Base-by-base conservation (phyloP, 2,113 vertebrate genomes). In the Trachemys scripta region DNA sequence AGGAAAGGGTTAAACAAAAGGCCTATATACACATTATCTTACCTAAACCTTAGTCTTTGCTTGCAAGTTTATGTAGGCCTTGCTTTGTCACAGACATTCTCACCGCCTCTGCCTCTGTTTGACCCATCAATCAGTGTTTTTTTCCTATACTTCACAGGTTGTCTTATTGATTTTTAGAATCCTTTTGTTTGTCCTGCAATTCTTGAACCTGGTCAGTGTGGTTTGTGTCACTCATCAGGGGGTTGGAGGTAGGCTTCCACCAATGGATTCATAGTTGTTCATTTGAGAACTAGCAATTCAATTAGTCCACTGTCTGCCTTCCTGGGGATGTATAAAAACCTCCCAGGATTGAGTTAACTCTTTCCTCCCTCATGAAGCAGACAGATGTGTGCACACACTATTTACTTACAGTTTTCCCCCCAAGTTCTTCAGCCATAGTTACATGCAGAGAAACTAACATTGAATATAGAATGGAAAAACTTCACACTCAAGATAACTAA, bases 401-500 rank as follows among this genome's bases (percentile, higher is more conserved):
- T 42, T 22, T 75, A 75, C 22, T 10, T 42, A 75, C 24, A 35
- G 4, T 72, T 22, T 62, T 22, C 5, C 20, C n/a, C 17, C 17
- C 38, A 42, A 35, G 6, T 65, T 35, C 31, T 22, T 75, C 69
- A 42, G 19, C 38, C 35, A 72, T 10, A 72, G 65, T 17, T 35
- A 5, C 38, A 42, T 42, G 20, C 22, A 38, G 1, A 0, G 3
- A 53, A 65, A 1, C 0, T 86, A 38, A 19, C 80, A 81, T 4
- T 9, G 53, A 57, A 10, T 53, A 27, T 59, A 47, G 14, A 24
- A 3, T 9, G 20, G 62, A 1, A 22, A 78, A 78, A 4, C 38
- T 94, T 3, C 17, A 38, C 2, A 11, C 2, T 49, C 9, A 59
- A 51, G 11, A 8, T 22, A 47, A 62, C 1, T 3, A 47, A 5